A percentile compares a stretch with the other conserved stretches of the same genome.
phyloP scores from a whole-genome alignment of 2,888 invertebrate species.

The Helicoverpa assulta region DNA sequence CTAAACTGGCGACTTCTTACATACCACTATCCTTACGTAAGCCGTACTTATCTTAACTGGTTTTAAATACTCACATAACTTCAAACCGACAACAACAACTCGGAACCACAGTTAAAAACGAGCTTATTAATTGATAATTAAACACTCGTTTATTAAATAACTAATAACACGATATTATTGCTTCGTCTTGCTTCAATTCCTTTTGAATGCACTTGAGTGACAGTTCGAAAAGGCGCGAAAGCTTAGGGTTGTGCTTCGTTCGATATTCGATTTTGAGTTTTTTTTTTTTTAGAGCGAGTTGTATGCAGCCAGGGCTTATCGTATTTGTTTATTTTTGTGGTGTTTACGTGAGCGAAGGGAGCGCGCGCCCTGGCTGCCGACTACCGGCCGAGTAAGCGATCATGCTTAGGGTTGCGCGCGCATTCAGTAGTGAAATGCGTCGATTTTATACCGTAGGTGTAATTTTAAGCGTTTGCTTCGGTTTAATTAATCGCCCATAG shows the following conservation, averaged over 20 bases:
- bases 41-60: conserved; percentile 76
- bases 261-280: conserved; percentile 63
- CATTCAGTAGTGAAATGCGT: conserved; percentile 76
- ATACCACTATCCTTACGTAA: conserved; percentile 83
- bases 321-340: conserved; percentile 83
- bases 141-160: conserved; percentile 70
- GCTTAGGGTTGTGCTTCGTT: conserved; percentile 62
- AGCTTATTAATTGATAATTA: conserved; percentile 40
- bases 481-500: conserved; percentile 77
- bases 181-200: conserved; percentile 78
- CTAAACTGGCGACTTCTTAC: conserved; percentile 67
- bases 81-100: conserved; percentile 72
- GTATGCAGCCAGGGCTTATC: conserved; percentile 84
- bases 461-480: conserved; percentile 75
- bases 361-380: conserved; percentile 88
- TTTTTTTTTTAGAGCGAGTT: conserved; percentile 64
- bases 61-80: conserved; percentile 82
- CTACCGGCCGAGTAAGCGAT: conserved; percentile 86
- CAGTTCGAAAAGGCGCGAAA: conserved; percentile 79
- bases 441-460: conserved; percentile 87
- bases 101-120: conserved; percentile 79
- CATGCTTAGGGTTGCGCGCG: conserved; percentile 83
- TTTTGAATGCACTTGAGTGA: conserved; percentile 73
- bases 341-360: conserved; percentile 79
- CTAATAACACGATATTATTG: conserved; percentile 84